A percentile compares a stretch with the other conserved stretches of the same genome.
Evolutionary conservation across 2,113 vertebrate genomes (phyloP).

Genomic region (Alethe castanea): DNA sequence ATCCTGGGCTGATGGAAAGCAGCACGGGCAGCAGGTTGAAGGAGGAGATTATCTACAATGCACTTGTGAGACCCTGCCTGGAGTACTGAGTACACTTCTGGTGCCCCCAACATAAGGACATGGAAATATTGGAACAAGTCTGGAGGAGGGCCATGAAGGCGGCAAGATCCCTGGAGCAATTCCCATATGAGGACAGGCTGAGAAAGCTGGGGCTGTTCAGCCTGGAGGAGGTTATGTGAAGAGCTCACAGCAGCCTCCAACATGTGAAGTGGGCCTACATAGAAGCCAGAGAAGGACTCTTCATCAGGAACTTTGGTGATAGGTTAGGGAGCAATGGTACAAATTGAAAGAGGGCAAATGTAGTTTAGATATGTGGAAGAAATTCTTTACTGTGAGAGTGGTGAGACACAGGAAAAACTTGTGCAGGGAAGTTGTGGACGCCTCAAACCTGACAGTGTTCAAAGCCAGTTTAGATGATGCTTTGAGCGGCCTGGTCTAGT

Average conservation of each 20-base stretch:
- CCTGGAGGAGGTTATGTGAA: neutral
- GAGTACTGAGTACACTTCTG: neutral
- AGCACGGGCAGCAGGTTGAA: rapidly evolving
- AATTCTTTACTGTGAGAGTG: neutral
- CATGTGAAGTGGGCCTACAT: neutral
- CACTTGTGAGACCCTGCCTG: neutral
- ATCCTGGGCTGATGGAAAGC: neutral
- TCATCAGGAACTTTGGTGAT: neutral
- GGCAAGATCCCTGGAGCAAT: neutral
- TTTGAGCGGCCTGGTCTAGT: neutral
- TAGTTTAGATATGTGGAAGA: neutral
- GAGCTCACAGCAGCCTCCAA: too few relatives aligned
- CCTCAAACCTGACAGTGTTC: neutral
- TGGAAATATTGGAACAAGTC: neutral
- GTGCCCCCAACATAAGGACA: too few relatives aligned
- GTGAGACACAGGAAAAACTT: neutral
- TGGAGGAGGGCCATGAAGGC: neutral
- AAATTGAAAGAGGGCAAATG: neutral
- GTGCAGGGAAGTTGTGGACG: neutral
- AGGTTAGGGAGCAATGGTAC: neutral
- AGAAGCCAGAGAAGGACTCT: neutral
- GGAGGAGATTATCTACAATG: neutral
- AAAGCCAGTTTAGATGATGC: neutral
- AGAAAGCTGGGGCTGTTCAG: neutral
- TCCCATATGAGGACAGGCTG: neutral